Evolutionary conservation across 2,113 vertebrate species (phyloP), one percentile per base, ranked within the genome.

Genomic region (Geothlypis trichas): DNA sequence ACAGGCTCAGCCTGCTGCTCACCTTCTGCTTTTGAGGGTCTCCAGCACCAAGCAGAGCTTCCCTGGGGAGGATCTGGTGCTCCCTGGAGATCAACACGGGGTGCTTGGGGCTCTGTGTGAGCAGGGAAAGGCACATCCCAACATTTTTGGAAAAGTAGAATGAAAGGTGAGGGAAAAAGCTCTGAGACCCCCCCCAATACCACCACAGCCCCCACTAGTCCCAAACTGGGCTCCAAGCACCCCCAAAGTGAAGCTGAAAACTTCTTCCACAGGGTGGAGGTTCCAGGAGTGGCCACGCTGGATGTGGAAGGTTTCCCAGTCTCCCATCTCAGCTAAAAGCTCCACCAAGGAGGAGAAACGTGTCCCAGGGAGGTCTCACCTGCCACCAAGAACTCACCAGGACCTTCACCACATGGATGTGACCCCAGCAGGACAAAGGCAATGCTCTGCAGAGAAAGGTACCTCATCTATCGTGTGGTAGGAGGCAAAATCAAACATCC

Each of bases 381-480:
- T 44, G 26, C 13, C 55, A 42, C 63, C 55, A 58, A 0, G 0
- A 39, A 7, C 0, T 61, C 74, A 41, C 61, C 20, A 0, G 0
- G 0, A n/a, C 49, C 0, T 0, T 58, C 68, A 28, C 57, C 13
- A 0, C 37, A 0, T 0, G 27, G 66, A 9, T 37, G 13, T 15
- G 49, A 51, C 49, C 47, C 35, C 58, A 39, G 15, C 15, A 15
- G 58, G 55, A 51, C 1, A 4, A 41, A 73, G 28, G 1, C 0
- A n/a, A 10, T 0, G 22, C 13, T 11, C 83, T 69, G 59, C 55
- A 68, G 59, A 19, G 41, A 33, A 17, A 93, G 89, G 58, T 46
- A 99, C 99, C 98, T 99, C 98, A 0, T 94, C 92, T 84, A 99
- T 46, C 0, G 97, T 98, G 97, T 99, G 99, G 95, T 99, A 99